These are phyloP conservation scores for Harmothoe impar DNA, from an alignment of 2,888 invertebrate genomes.

Conservation along the genomic window DNA sequence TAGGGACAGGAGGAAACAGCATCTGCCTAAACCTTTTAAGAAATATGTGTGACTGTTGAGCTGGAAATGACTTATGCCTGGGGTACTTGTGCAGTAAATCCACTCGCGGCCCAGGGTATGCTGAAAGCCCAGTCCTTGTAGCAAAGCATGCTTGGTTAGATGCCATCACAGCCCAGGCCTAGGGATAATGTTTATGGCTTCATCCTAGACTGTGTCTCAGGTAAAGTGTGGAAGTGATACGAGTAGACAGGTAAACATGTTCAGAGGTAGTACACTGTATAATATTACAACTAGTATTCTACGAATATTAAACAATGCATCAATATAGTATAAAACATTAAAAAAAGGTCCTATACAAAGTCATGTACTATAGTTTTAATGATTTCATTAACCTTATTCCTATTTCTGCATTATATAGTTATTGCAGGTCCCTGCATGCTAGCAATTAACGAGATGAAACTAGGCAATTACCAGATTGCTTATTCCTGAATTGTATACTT, in stretches of 20 bases:
- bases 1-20: not conserved
- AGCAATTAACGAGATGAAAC: too few species aligned
- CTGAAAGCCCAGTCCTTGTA: not conserved
- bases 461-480: too few species aligned
- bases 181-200: not conserved
- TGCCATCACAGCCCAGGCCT: not conserved
- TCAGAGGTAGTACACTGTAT: not conserved
- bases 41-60: conserved; percentile 26
- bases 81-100: not conserved
- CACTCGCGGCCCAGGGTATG: not conserved
- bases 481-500: too few species aligned
- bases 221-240: not conserved
- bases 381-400: too few species aligned
- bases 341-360: too few species aligned
- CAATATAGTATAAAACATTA: too few species aligned
- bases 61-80: conserved; percentile 35
- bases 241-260: too few species aligned
- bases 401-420: too few species aligned
- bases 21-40: conserved; percentile 35
- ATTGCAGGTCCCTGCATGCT: too few species aligned
- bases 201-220: not conserved
- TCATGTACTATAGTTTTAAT: too few species aligned
- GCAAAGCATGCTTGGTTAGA: conserved; percentile 8
- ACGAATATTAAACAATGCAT: too few species aligned
- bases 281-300: too few species aligned